Percentiles rank a stretch among this genome's conserved stretches.
Evolutionary conservation across 2,888 invertebrate species (phyloP).

Genomic region (Amiota mariae): DNA sequence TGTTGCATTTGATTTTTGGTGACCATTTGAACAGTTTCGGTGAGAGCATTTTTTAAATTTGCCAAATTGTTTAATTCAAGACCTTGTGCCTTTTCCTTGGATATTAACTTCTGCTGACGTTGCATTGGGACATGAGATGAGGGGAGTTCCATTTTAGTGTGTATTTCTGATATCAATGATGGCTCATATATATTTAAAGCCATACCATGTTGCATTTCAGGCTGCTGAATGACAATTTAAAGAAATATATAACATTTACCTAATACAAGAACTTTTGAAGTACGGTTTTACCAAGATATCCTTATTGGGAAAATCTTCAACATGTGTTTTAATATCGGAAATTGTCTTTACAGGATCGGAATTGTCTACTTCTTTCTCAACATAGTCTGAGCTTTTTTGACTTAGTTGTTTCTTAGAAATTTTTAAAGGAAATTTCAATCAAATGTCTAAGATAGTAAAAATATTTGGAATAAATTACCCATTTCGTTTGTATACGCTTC

Average conservation of each 20-base stretch:
- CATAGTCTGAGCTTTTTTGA: background rate
- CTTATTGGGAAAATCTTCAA: background rate
- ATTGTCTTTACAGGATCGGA: background rate
- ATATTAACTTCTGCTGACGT: background rate
- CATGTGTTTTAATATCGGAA: background rate
- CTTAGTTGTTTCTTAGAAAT: background rate
- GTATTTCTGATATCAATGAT: no score
- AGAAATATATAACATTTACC: no score
- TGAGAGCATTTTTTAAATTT: conserved; percentile 42
- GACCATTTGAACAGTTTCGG: conserved; percentile 55
- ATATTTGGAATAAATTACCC: background rate
- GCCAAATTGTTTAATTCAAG: background rate
- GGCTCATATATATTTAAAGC: background rate
- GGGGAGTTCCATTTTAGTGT: no score
- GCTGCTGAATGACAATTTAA: background rate
- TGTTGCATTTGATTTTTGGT: conserved; percentile 58
- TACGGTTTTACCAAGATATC: background rate
- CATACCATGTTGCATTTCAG: background rate
- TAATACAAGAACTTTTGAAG: background rate
- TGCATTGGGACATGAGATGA: background rate
- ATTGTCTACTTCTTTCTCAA: conserved; percentile 8
- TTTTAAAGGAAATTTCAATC: no score
- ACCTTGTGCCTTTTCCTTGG: background rate
- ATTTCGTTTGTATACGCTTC: background rate
- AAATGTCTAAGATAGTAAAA: background rate